Percentiles rank a stretch among this genome's conserved stretches.
These are phyloP conservation scores for Bettongia penicillata DNA, from an alignment of 2,113 vertebrate species.

Conservation along the genomic window DNA sequence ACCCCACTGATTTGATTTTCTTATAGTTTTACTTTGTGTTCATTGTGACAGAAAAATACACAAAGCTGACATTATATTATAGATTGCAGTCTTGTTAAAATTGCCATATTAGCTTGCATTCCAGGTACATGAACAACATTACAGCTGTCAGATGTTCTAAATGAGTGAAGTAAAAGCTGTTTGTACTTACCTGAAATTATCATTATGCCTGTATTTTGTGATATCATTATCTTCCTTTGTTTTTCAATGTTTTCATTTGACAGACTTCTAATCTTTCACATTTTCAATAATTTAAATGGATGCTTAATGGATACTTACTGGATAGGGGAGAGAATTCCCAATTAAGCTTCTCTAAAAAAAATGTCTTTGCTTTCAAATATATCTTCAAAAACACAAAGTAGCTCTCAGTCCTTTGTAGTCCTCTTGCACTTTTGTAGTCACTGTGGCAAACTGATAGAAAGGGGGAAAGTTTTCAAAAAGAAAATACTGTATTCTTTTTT, in stretches of 20 bases:
- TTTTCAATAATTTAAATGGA: not conserved
- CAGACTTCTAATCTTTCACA: conserved; percentile 12
- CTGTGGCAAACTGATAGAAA: not conserved
- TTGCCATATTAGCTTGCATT: conserved; percentile 65
- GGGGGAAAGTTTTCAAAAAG: not conserved
- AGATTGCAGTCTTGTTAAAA: conserved; percentile 75
- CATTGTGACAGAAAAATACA: not conserved
- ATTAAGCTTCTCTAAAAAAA: not conserved
- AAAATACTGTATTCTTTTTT: not conserved
- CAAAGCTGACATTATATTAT: conserved; percentile 11
- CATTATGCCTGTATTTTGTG: conserved; percentile 54
- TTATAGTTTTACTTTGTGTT: not conserved
- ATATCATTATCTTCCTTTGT: conserved; percentile 56
- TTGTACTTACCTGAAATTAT: conserved; percentile 69
- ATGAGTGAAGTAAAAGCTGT: conserved; percentile 75
- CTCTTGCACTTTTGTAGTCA: not conserved
- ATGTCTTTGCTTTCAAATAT: not conserved
- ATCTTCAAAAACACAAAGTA: not conserved
- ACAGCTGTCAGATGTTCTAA: conserved; percentile 77
- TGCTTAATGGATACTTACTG: not conserved
- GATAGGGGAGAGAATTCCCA: not conserved
- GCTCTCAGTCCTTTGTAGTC: not conserved
- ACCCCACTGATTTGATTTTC: not conserved
- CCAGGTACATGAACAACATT: conserved; percentile 74
- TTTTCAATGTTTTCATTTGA: conserved; percentile 67